Evolutionary conservation across 2,888 invertebrate species (phyloP), one percentile per base, ranked within the genome.

Genomic region (Drosophila engyochracea): DNA sequence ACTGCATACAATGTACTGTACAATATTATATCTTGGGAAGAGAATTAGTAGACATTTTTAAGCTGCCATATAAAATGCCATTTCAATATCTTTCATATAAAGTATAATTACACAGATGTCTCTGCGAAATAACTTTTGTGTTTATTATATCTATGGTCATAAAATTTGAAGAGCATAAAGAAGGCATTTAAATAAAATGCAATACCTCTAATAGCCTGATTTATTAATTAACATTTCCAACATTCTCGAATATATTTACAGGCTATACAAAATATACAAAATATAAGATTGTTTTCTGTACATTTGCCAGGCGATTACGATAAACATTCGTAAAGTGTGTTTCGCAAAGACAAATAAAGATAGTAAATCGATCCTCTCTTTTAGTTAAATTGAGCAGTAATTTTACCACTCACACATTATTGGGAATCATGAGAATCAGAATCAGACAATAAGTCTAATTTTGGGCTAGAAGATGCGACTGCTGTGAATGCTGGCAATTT

Each of bases 1-100:
- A 53, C 41, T 52, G 44, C 66, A 58, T 47, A 25, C 47, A 47
- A 16, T 47, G 47, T 47, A 47, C 47, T 16, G 47, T 0, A 9
- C 31, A 14, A 14, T 44, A 44, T 4, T 44, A 14, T 47, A 47
- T 47, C 25, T 47, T 0, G 1, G 4, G 16, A 25, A 2, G 16
- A 25, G 47, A 47, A 47, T 47, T 25, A 25, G 47, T 9, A 47
- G 47, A 25, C 47, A 47, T 25, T 47, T 25, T 25, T 25, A 47
- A 47, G 47, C 47, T 47, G 47, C 39, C 6, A 39, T 39, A 39
- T 39, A 39, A 19, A 19, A 19, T 39, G 39, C 16, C 47, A 47
- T 47, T 47, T 47, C 4, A 47, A 47, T 47, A 47, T 25, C 25
- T 4, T 16, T 47, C 25, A 47, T 47, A 47, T 47, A 25, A 47